These are phyloP conservation scores for Sinopyrophorus schimmeli DNA, from an alignment of 2,888 invertebrate genomes.

Conservation along the genomic window DNA sequence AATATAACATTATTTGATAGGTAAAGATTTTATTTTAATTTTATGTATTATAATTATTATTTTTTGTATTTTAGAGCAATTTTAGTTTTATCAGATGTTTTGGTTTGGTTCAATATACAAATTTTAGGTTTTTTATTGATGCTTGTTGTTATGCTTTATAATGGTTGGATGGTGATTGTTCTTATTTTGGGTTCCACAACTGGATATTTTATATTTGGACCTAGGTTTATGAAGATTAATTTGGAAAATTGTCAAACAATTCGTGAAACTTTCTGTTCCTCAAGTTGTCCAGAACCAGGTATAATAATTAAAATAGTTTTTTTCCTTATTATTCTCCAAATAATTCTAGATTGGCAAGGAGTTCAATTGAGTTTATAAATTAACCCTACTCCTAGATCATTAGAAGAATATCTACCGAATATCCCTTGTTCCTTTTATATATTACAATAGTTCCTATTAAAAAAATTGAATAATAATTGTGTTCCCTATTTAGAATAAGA, in stretches of 20 bases:
- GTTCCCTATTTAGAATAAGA: too few species aligned
- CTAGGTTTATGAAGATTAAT: slow-evolving; percentile 58
- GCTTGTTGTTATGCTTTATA: slow-evolving; percentile 75
- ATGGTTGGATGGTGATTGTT: slow-evolving; percentile 68
- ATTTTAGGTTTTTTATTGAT: slow-evolving; percentile 70
- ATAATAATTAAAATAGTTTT: too few species aligned
- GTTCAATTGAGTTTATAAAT: not conserved
- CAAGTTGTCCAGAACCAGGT: slow-evolving; percentile 57
- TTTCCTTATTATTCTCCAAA: too few species aligned
- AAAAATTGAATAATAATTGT: too few species aligned
- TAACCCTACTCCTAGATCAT: too few species aligned
- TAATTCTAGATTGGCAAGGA: not conserved
- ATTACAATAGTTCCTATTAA: too few species aligned
- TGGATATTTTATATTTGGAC: slow-evolving; percentile 63
- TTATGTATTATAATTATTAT: not conserved
- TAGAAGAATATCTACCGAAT: too few species aligned
- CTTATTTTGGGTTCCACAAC: slow-evolving; percentile 66
- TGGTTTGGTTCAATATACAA: slow-evolving; percentile 50
- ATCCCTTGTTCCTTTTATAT: too few species aligned
- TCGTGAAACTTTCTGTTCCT: slow-evolving; percentile 54
- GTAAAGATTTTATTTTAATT: slow-evolving; percentile 10
- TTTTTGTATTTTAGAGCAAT: slow-evolving; percentile 47
- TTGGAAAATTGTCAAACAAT: slow-evolving; percentile 57
- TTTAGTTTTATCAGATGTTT: slow-evolving; percentile 47
- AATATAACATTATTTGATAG: slow-evolving; percentile 44